phyloP scores from a whole-genome alignment of 2,888 invertebrate genomes.

The Rhagonycha lutea region DNA sequence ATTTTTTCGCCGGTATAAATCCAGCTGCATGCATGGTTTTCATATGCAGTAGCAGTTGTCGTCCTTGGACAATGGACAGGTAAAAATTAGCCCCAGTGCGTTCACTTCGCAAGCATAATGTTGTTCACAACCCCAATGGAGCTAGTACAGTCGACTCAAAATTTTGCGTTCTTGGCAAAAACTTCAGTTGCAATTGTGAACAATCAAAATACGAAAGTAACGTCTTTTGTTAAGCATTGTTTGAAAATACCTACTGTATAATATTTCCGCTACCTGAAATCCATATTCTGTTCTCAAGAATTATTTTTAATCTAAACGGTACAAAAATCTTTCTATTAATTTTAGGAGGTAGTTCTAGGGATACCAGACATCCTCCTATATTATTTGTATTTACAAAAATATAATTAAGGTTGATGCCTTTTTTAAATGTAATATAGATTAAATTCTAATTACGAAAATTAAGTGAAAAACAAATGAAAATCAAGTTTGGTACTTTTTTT shows the following conservation, averaged over 20 bases:
- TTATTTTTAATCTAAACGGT: no score
- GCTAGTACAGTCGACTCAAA: conserved; percentile 48
- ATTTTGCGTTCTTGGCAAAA: conserved; percentile 27
- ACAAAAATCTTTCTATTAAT: no score
- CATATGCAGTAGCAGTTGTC: conserved; percentile 43
- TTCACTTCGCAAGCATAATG: conserved; percentile 8
- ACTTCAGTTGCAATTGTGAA: conserved; percentile 18
- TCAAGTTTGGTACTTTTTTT: no score
- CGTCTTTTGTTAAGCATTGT: conserved; percentile 10
- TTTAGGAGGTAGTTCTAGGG: no score
- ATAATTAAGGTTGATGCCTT: no score
- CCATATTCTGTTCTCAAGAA: no score
- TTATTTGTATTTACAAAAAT: no score
- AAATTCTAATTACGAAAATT: no score
- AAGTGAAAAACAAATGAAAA: no score
- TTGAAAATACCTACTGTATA: neutral
- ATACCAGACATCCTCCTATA: no score
- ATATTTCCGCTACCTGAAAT: neutral
- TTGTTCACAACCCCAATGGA: conserved; percentile 48
- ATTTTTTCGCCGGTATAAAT: neutral
- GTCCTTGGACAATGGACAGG: conserved; percentile 47
- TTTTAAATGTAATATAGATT: no score
- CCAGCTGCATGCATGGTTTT: neutral
- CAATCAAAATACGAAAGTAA: conserved; percentile 1
- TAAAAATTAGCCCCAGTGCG: conserved; percentile 50